Evolutionary conservation across 2,113 vertebrate species (phyloP).

Genomic region (Ctenodactylus gundi): DNA sequence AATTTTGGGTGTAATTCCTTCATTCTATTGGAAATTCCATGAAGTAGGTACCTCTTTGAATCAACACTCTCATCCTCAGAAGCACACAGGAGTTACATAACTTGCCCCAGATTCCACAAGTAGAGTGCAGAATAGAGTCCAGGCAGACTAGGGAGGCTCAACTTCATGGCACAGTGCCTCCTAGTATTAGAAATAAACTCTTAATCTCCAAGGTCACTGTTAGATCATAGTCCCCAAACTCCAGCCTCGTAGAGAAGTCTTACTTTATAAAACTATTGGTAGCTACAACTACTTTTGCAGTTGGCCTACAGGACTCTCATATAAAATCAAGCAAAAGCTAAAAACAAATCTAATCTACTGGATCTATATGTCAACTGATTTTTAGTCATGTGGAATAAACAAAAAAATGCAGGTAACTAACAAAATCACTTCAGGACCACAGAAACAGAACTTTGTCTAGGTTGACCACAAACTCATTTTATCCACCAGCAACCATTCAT

Average conservation of each 20-base stretch:
- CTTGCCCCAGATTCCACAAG: background rate
- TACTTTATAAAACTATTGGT: background rate
- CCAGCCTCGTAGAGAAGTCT: background rate
- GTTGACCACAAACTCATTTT: background rate
- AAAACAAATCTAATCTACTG: background rate
- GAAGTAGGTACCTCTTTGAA: background rate
- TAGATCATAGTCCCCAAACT: background rate
- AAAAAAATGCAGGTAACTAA: background rate
- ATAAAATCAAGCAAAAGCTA: background rate
- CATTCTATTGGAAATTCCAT: background rate
- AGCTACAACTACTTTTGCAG: background rate
- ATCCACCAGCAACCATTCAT: background rate
- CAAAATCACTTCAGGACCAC: background rate
- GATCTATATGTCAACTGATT: background rate
- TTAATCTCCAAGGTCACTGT: background rate
- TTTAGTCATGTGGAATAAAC: background rate
- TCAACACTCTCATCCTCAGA: background rate
- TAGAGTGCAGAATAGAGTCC: background rate
- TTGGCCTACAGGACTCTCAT: background rate
- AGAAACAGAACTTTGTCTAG: background rate
- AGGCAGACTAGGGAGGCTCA: background rate
- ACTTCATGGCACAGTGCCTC: background rate
- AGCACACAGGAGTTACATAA: background rate
- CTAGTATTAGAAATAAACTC: background rate
- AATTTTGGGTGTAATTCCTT: background rate